Base-by-base conservation (phyloP, 2,797 vertebrate species). In the Anguilla megastoma region DNA sequence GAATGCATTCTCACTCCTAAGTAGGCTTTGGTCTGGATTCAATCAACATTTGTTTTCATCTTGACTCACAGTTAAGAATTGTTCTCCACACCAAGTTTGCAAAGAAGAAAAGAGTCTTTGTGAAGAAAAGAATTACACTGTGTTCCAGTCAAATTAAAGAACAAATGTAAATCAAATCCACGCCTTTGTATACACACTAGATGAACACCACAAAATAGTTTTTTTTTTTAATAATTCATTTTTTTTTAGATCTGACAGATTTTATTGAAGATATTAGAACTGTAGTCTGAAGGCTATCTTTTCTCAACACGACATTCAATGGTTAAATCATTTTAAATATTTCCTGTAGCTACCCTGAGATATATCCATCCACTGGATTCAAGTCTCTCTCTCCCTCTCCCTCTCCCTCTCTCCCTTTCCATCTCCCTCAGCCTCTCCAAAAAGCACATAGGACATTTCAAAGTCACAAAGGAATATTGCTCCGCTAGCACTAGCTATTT, bases 401-500 rank as follows among this genome's bases (percentile, higher is more conserved):
- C 24, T 54, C 21, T 21, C 2, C 54, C 21, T 63, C 60, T 63
- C 60, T 63, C 60, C 4, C 8, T 27, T 7, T 71, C 27, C 10
- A 1, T 30, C 50, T 52, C 82, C 24, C 21, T 14, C 4, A 10
- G 0, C 54, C 24, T 54, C 21, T 21, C 2, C 54, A 69, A 36
- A 27, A 16, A 36, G 30, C 30, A 66, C 16, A 24, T 18, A 7
- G 76, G 36, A 48, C 41, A 80, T 80, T 80, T 80, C 12, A 48
- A 48, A 18, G 76, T 16, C 41, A 45, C 14, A 48, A 45, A 76
- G 71, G 12, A 3, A 56, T 18, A 76, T n/a, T 33, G 54, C 52
- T 60, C 45, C 16, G 8, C 8, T 2, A 14, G 85, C 89, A 88
- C 88, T 33, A 48, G 52, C 63, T 90, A 93, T 87, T 63, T 58